Conservation (phyloP, 2,888 invertebrate species). For the Tipula lateralis region DNA sequence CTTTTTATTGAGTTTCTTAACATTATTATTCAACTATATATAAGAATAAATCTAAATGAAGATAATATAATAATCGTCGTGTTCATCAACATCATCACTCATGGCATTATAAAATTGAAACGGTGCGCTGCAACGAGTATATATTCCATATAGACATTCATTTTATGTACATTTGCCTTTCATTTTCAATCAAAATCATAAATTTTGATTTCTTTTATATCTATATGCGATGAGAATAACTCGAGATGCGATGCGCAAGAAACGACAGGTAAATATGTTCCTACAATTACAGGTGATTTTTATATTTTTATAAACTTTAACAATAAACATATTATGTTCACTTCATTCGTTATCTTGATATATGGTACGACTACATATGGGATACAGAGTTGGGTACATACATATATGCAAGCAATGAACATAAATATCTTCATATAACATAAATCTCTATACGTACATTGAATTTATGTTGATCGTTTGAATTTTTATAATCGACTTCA, state of each 20-base stretch:
- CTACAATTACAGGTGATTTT: slow-evolving; percentile 9
- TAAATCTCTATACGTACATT: not conserved
- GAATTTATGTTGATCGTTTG: not conserved
- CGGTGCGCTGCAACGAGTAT: not conserved
- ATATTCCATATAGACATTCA: not conserved
- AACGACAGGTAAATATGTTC: not conserved
- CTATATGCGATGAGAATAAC: not conserved
- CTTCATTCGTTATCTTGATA: slow-evolving; percentile 11
- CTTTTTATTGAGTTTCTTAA: not conserved
- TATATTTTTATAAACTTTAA: not conserved
- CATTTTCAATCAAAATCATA: not conserved
- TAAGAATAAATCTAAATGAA: not conserved
- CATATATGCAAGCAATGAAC: not conserved
- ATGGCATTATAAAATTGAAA: not conserved
- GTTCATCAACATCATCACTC: not conserved
- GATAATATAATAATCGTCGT: not conserved
- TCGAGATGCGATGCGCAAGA: not conserved
- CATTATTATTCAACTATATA: not conserved
- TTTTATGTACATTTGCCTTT: not conserved
- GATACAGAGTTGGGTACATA: not conserved
- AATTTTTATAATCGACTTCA: not conserved
- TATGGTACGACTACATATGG: too few species aligned
- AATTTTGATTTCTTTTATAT: not conserved
- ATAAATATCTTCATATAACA: not conserved
- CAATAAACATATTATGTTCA: not conserved